Evolutionary conservation across 2,797 vertebrate species (phyloP).

Genomic region (Danio jaintianensis): DNA sequence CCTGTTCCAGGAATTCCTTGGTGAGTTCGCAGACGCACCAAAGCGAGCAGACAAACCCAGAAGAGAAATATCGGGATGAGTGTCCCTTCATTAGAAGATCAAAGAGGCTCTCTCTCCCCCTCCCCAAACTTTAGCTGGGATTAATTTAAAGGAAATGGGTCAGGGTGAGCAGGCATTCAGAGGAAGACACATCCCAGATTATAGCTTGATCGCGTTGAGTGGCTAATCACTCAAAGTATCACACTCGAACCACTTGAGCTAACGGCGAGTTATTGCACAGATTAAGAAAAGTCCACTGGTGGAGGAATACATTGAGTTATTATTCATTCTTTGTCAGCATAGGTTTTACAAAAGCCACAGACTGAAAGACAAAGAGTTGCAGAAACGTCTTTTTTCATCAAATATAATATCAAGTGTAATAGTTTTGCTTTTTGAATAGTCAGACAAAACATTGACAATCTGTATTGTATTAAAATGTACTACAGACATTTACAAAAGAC

Average conservation of each 20-base stretch:
- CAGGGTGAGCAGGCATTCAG: constrained; percentile 55
- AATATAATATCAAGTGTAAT: too few species aligned
- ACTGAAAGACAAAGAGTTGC: not conserved
- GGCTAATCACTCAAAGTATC: constrained; percentile 45
- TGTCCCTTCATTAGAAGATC: constrained; percentile 80
- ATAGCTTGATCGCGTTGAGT: constrained; percentile 33
- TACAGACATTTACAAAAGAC: too few species aligned
- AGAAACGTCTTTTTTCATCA: not conserved
- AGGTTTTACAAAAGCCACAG: not conserved
- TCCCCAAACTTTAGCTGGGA: constrained; percentile 67
- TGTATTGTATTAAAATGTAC: not conserved
- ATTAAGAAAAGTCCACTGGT: constrained; percentile 21
- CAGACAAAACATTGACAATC: not conserved
- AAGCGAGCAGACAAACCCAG: constrained; percentile 72
- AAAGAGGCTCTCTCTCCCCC: constrained; percentile 70
- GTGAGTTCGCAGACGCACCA: constrained; percentile 69
- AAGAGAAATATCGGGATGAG: constrained; percentile 77
- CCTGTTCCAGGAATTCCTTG: constrained; percentile 73
- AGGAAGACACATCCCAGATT: constrained; percentile 53
- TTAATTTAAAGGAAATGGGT: constrained; percentile 73
- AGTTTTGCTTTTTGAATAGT: not conserved
- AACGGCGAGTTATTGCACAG: constrained; percentile 11
- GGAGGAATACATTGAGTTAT: constrained; percentile 1
- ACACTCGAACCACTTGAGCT: constrained; percentile 20
- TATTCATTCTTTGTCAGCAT: not conserved